These are phyloP conservation scores for Digitonthophagus gazella DNA, from an alignment of 2,888 invertebrate species.

Conservation along the genomic window DNA sequence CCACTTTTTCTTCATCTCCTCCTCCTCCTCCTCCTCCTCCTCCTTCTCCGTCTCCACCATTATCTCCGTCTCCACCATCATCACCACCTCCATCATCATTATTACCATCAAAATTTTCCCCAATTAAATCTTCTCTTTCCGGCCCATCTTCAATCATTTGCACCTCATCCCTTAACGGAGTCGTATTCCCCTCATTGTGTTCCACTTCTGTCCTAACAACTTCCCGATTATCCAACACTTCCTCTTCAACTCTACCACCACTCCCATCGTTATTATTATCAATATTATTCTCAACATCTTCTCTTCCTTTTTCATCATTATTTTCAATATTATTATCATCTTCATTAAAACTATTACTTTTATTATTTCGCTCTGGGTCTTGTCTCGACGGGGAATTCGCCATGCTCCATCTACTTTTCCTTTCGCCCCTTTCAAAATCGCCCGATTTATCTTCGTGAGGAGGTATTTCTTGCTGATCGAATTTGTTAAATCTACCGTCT, in stretches of 20 bases:
- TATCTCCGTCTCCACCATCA: slow-evolving; percentile 14
- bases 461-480: not conserved
- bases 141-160: slow-evolving; percentile 15
- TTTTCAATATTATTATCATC: slow-evolving; percentile 22
- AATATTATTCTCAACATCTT: slow-evolving; percentile 28
- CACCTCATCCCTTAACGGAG: slow-evolving; percentile 39
- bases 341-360: slow-evolving; percentile 3
- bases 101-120: slow-evolving; percentile 2
- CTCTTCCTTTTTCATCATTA: slow-evolving; percentile 19
- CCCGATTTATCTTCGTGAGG: slow-evolving; percentile 26
- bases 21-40: slow-evolving; percentile 8
- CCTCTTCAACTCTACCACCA: slow-evolving; percentile 19
- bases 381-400: slow-evolving; percentile 8
- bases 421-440: slow-evolving; percentile 28
- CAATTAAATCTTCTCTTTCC: slow-evolving; percentile 2
- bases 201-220: slow-evolving; percentile 28
- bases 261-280: slow-evolving; percentile 20
- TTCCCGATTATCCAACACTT: slow-evolving; percentile 23
- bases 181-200: slow-evolving; percentile 38
- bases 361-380: not conserved
- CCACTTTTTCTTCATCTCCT: slow-evolving; percentile 13
- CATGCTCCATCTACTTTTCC: slow-evolving; percentile 40
- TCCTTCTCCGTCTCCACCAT: slow-evolving; percentile 3
- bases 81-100: slow-evolving; percentile 13
- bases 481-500: slow-evolving; percentile 24